These are phyloP conservation scores for Drosophila pseudotalamancana DNA, from an alignment of 2,888 invertebrate species.

Conservation along the genomic window DNA sequence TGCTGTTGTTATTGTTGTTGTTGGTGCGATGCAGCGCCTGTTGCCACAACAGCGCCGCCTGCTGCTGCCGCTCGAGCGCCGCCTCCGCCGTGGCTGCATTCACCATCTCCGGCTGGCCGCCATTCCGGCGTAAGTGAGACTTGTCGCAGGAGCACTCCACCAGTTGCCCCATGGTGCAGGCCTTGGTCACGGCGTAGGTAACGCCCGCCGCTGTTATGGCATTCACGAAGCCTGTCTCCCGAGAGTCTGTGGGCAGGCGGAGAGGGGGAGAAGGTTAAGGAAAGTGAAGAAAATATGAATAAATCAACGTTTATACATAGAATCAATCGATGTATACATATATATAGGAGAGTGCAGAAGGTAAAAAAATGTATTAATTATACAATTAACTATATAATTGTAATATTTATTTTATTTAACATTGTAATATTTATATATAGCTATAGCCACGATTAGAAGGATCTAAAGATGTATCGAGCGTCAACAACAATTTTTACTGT, in stretches of 20 bases:
- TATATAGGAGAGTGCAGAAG: too few species aligned
- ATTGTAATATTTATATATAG: too few species aligned
- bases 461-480: too few species aligned
- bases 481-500: too few species aligned
- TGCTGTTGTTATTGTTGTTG: conserved; percentile 19
- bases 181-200: conserved; percentile 93
- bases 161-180: conserved; percentile 93
- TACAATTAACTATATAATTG: too few species aligned
- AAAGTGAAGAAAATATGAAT: not conserved
- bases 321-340: too few species aligned
- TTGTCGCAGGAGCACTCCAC: conserved; percentile 95
- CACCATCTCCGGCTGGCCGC: conserved; percentile 80
- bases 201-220: conserved; percentile 96
- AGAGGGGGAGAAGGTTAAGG: not conserved
- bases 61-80: conserved; percentile 74
- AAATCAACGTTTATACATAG: too few species aligned
- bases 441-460: too few species aligned
- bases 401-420: too few species aligned
- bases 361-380: too few species aligned
- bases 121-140: conserved; percentile 83
- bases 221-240: conserved; percentile 96
- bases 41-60: conserved; percentile 57
- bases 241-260: conserved; percentile 92
- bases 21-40: conserved; percentile 29
- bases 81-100: conserved; percentile 78